A percentile compares a stretch with the other conserved stretches of the same genome.
phyloP scores from a whole-genome alignment of 1,140 invertebrate genomes.

The Eumeta japonica region DNA sequence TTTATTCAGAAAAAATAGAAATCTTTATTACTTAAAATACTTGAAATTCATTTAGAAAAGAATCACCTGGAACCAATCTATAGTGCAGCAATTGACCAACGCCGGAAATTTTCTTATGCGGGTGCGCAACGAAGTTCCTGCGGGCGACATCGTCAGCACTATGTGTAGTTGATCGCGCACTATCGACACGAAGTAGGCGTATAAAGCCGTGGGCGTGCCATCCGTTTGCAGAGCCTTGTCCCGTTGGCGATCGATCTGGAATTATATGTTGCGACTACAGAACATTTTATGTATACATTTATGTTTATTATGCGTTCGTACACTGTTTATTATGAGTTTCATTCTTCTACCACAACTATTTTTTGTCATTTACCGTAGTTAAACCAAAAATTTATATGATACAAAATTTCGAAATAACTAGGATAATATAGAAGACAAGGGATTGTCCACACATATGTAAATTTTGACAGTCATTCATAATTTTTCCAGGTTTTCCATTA shows the following conservation, averaged over 20 bases:
- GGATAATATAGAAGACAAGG: too few species aligned
- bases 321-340: too few species aligned
- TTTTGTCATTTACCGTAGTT: too few species aligned
- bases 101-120: constrained; percentile 91
- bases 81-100: constrained; percentile 94
- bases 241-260: constrained; percentile 80
- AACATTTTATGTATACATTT: too few species aligned
- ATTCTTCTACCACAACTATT: too few species aligned
- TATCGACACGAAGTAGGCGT: constrained; percentile 87
- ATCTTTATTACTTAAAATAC: not conserved
- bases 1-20: not conserved
- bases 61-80: constrained; percentile 93
- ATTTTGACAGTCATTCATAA: too few species aligned
- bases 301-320: too few species aligned
- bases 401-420: too few species aligned
- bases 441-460: too few species aligned
- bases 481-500: not conserved
- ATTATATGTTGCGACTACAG: too few species aligned
- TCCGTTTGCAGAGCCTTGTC: constrained; percentile 91
- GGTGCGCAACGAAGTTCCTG: constrained; percentile 81
- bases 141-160: constrained; percentile 90
- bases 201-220: constrained; percentile 85
- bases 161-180: constrained; percentile 92
- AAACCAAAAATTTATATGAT: too few species aligned
- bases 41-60: constrained; percentile 2